Evolutionary conservation across 2,888 invertebrate genomes (phyloP), one percentile per base, ranked within the genome.

Genomic region (Anodontia alba): DNA sequence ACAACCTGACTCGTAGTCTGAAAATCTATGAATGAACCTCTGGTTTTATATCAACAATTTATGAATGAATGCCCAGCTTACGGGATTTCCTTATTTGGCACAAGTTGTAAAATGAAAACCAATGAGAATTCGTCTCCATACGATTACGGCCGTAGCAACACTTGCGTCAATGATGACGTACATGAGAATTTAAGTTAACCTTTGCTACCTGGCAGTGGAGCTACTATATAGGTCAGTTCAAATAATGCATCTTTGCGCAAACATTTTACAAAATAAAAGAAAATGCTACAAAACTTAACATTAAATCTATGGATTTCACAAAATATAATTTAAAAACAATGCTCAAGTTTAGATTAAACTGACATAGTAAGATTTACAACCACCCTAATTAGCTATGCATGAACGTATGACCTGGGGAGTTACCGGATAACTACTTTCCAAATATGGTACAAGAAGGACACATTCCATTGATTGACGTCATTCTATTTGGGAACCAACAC

Each of bases 31-130:
- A 91, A 91, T 91, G 89, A 91, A 90, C 83, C 76, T 74, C 54
- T 66, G 70, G 86, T 88, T 86, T 80, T 85, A 86, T 87, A 87
- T 88, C 78, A 83, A 83, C 80, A 79, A 85, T 88, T 91, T 91
- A 91, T 92, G 90, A 92, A 92, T 92, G 92, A 91, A 91, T 82
- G 84, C 80, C 79, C 81, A 76, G 80, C 86, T 85, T 80, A 86
- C 82, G 84, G 78, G 33, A 84, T 87, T 88, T 84, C 92, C 92
- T 90, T 90, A 91, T 92, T 90, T 88, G 92, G 91, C 81, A 86
- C 79, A 85, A 51, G 79, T 84, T 78, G 88, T 83, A 88, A 87
- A 83, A 36, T 46, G 51, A 71, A 54, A 81, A 71, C 92, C 91
- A 92, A 91, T 91, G 81, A 86, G 67, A 84, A 74, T 29, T 68